A percentile compares a stretch with the other conserved stretches of the same genome.
Conservation (phyloP, 2,797 vertebrate genomes). For the Siniperca scherzeri region DNA sequence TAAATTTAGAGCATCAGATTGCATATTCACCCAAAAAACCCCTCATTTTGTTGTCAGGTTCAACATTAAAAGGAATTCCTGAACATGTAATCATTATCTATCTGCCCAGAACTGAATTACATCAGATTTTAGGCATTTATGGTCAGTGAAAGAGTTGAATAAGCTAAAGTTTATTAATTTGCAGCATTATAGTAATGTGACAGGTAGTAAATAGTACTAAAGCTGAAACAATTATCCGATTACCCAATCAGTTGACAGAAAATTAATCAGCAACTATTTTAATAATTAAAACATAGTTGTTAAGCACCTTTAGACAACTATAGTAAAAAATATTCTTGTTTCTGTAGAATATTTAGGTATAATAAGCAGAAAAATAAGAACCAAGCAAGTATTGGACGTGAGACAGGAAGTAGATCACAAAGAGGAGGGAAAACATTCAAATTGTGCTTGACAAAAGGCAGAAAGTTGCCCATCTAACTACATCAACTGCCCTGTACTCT, state of each 20-base stretch:
- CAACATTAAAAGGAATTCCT: constrained; percentile 46
- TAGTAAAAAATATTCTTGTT: background rate
- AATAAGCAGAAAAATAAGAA: background rate
- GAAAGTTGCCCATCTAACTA: background rate
- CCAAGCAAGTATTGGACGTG: background rate
- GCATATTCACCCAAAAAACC: background rate
- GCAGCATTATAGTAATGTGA: background rate
- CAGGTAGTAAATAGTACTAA: background rate
- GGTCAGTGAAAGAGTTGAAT: background rate
- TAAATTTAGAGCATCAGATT: constrained; percentile 26
- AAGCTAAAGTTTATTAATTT: constrained; percentile 6
- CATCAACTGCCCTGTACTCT: background rate
- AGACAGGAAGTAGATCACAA: constrained; percentile 6
- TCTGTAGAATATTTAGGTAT: background rate
- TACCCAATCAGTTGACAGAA: background rate
- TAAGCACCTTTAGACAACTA: background rate
- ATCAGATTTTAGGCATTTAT: constrained; percentile 25
- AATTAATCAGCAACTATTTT: background rate
- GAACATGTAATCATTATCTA: constrained; percentile 20
- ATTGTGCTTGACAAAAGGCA: background rate
- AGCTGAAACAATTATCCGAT: background rate
- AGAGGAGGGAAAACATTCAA: background rate
- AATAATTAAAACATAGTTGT: background rate
- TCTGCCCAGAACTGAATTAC: background rate
- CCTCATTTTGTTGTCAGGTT: constrained; percentile 20